Conservation (phyloP, 2,113 vertebrate species). For the Chionomys nivalis region DNA sequence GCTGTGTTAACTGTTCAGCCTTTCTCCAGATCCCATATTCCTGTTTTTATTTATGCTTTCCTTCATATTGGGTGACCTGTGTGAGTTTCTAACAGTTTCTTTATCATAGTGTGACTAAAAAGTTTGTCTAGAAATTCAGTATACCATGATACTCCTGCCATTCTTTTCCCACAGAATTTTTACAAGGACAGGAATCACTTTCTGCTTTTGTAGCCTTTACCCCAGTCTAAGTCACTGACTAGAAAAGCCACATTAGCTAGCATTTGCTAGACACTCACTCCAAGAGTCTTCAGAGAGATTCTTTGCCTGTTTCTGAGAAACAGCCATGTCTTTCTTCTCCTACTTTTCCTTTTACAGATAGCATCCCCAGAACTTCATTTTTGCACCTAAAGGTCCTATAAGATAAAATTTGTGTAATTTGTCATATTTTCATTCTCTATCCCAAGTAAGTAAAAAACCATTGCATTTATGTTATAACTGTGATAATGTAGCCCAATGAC, state of each 20-base stretch:
- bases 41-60: neutral
- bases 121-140: neutral
- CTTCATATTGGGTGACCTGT: neutral
- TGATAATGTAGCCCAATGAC: neutral
- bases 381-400: neutral
- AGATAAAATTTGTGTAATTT: neutral
- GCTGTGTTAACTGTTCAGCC: neutral
- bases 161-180: neutral
- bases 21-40: neutral
- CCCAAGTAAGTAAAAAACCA: neutral
- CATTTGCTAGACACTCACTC: neutral
- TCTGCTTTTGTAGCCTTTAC: neutral
- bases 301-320: conserved; percentile 42
- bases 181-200: neutral
- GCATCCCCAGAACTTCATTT: neutral
- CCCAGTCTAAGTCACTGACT: conserved; percentile 7
- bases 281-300: neutral
- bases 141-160: neutral
- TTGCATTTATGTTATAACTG: conserved; percentile 3
- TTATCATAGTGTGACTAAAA: neutral
- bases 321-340: neutral
- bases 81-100: neutral
- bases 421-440: neutral
- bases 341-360: neutral
- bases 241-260: conserved; percentile 7